phyloP scores from a whole-genome alignment of 1,140 invertebrate species.

The Drosophila setifemur region DNA sequence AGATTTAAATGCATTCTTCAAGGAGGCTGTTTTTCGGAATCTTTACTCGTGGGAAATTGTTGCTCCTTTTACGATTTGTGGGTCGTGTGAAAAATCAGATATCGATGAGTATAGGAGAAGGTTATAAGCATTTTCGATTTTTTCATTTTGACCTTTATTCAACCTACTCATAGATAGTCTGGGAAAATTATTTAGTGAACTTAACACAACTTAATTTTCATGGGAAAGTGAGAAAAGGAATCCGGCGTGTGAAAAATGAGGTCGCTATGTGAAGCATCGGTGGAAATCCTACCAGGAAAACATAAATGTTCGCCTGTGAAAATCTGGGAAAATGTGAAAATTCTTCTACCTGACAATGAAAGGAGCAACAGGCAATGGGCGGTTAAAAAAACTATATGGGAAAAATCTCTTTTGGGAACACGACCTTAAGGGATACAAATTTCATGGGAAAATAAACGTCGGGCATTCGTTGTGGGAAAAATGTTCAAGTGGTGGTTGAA shows the following conservation, averaged over 20 bases:
- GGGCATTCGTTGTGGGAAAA: conserved; percentile 28
- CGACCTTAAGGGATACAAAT: not conserved
- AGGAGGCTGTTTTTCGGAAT: too few relatives aligned
- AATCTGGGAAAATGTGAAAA: not conserved
- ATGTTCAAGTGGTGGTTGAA: conserved; percentile 31
- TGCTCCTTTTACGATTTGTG: not conserved
- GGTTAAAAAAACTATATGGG: not conserved
- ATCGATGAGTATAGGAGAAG: too few relatives aligned
- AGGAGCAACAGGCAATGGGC: not conserved
- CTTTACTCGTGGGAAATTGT: conserved; percentile 16
- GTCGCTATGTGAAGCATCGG: not conserved
- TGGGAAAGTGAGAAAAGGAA: conserved; percentile 12
- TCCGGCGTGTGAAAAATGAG: not conserved
- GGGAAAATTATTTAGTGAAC: conserved; percentile 1
- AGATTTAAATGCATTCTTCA: not conserved
- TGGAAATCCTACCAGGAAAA: conserved; percentile 3
- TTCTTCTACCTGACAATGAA: not conserved
- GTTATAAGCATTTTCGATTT: not conserved
- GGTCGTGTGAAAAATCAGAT: conserved; percentile 20
- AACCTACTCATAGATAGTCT: not conserved
- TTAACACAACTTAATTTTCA: not conserved
- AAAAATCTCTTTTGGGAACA: not conserved
- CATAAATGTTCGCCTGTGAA: conserved; percentile 1
- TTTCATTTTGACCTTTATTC: too few relatives aligned
- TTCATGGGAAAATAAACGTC: not conserved